Conservation (phyloP, 2,113 vertebrate genomes). For the Rhabdomys dilectus region DNA sequence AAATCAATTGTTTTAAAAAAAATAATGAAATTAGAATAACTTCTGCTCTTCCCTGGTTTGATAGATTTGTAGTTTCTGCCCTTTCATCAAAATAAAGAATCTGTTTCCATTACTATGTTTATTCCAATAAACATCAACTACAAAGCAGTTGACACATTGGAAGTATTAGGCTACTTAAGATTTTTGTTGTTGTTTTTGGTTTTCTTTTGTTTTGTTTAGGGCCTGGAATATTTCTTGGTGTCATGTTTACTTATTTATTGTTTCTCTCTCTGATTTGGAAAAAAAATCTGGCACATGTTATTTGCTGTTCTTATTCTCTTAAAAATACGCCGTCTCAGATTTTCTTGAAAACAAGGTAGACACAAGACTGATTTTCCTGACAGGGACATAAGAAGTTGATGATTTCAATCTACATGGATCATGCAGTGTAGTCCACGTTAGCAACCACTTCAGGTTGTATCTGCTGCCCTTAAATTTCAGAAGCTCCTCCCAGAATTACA, state of each 20-base stretch:
- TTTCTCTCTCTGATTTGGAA: neutral
- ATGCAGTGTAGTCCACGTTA: neutral
- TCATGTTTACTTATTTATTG: neutral
- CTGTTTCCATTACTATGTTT: neutral
- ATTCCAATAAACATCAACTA: neutral
- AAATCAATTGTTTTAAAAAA: neutral
- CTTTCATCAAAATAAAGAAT: neutral
- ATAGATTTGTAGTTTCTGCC: neutral
- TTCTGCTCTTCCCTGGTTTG: neutral
- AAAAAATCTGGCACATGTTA: neutral
- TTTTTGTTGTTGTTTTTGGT: too few species aligned
- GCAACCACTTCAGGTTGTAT: conserved; percentile 52
- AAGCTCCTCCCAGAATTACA: conserved; percentile 44
- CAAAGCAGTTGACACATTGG: neutral
- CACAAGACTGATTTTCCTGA: neutral
- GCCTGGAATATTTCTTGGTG: neutral
- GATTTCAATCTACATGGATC: neutral
- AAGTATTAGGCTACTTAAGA: neutral
- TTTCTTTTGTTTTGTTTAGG: neutral
- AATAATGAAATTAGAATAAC: neutral
- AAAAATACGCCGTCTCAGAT: neutral
- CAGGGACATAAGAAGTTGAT: neutral
- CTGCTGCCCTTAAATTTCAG: conserved; percentile 70
- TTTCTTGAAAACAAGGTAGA: neutral
- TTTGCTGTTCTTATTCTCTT: neutral